phyloP scores from a whole-genome alignment of 1,140 invertebrate genomes.

The Ditylenchus dipsaci region DNA sequence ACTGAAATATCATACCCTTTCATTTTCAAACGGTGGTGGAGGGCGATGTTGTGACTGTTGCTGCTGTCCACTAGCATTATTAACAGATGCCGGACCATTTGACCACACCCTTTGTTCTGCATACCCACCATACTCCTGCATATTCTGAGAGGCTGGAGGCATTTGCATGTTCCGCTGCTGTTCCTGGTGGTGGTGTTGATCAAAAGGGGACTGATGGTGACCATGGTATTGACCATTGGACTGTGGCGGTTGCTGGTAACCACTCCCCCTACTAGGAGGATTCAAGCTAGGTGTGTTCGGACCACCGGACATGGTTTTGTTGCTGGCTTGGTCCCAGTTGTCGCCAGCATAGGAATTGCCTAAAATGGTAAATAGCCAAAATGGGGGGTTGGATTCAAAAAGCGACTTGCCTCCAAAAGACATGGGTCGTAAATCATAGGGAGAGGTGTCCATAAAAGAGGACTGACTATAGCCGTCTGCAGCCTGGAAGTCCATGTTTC shows the following conservation, averaged over 20 bases:
- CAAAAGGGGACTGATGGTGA: neutral
- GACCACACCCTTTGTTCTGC: no score
- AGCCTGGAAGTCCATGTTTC: neutral
- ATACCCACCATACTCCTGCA: neutral
- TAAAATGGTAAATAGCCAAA: neutral
- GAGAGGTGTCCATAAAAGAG: neutral
- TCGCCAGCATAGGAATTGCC: neutral
- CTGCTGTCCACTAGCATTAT: neutral
- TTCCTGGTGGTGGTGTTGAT: neutral
- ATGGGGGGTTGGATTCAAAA: neutral
- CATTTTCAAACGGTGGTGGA: no score
- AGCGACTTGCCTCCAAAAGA: conserved; percentile 1
- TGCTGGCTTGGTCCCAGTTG: neutral
- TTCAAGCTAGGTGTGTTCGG: neutral
- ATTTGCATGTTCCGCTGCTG: neutral
- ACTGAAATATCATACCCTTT: no score
- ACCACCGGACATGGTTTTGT: neutral
- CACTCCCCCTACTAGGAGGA: neutral
- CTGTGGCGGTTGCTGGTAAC: neutral
- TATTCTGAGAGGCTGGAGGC: neutral
- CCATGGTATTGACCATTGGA: neutral
- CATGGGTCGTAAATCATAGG: neutral
- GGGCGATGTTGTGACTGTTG: no score
- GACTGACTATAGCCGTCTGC: neutral
- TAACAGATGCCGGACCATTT: neutral